phyloP scores from a whole-genome alignment of 2,113 vertebrate genomes.

The Corynorhinus townsendii region DNA sequence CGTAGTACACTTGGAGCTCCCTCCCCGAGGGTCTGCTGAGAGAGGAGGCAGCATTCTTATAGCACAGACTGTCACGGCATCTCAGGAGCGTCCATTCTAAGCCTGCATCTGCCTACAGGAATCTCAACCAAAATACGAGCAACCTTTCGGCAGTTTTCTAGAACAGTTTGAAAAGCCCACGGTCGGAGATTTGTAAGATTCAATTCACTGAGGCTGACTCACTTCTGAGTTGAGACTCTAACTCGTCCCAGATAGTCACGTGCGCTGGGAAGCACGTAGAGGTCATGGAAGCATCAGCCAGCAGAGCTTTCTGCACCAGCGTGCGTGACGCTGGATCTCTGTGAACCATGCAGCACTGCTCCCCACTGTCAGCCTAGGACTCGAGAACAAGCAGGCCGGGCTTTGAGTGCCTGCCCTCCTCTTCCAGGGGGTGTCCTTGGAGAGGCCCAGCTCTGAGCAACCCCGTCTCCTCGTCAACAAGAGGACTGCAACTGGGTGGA shows the following conservation, averaged over 20 bases:
- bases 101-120: not conserved
- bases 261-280: not conserved
- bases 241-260: not conserved
- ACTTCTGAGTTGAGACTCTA: not conserved
- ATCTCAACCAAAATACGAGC: not conserved
- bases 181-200: not conserved
- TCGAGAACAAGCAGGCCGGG: not conserved
- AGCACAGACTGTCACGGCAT: not conserved
- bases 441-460: not conserved
- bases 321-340: not conserved
- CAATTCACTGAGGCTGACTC: not conserved
- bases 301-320: not conserved
- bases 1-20: constrained; percentile 94
- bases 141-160: not conserved
- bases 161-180: not conserved
- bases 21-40: constrained; percentile 84
- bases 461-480: not conserved
- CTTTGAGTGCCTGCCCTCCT: not conserved
- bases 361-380: not conserved
- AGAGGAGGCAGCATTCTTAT: constrained; percentile 28
- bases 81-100: not conserved
- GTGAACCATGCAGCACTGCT: not conserved
- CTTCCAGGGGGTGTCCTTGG: not conserved
- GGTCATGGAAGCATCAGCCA: not conserved
- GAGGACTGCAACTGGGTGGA: not conserved